phyloP scores from a whole-genome alignment of 2,797 vertebrate species.

The Enteromius thamalakanensis region DNA sequence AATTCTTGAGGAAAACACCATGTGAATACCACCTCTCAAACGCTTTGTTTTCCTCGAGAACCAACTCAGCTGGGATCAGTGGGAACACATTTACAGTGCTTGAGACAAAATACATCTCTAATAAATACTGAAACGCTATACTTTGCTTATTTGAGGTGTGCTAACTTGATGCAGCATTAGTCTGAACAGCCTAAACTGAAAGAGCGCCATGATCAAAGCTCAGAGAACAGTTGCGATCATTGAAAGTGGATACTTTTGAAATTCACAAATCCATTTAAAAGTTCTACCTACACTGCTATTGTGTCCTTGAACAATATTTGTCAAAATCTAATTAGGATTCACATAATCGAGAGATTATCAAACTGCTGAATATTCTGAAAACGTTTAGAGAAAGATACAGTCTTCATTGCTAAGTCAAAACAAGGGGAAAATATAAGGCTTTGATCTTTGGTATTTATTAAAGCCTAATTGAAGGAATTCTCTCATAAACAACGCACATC shows the following conservation, averaged over 20 bases:
- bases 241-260: constrained; percentile 35
- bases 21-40: neutral
- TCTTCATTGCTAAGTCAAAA: constrained; percentile 46
- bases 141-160: constrained; percentile 22
- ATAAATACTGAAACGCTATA: neutral
- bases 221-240: constrained; percentile 17
- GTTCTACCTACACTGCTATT: constrained; percentile 24
- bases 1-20: constrained; percentile 18
- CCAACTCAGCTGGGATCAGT: constrained; percentile 9
- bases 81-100: neutral
- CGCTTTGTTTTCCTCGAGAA: neutral
- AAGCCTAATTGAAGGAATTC: constrained; percentile 53
- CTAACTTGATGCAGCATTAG: constrained; percentile 25
- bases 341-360: constrained; percentile 49
- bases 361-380: constrained; percentile 48
- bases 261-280: constrained; percentile 24
- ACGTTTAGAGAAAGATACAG: constrained; percentile 14
- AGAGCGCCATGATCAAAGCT: constrained; percentile 43
- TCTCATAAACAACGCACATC: constrained; percentile 47
- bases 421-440: constrained; percentile 31
- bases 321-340: constrained; percentile 48
- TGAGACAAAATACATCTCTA: constrained; percentile 10
- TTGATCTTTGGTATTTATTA: constrained; percentile 53
- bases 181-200: constrained; percentile 19
- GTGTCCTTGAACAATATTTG: constrained; percentile 46